These are phyloP conservation scores for Gortyna flavago DNA, from an alignment of 2,888 invertebrate genomes.

Conservation along the genomic window DNA sequence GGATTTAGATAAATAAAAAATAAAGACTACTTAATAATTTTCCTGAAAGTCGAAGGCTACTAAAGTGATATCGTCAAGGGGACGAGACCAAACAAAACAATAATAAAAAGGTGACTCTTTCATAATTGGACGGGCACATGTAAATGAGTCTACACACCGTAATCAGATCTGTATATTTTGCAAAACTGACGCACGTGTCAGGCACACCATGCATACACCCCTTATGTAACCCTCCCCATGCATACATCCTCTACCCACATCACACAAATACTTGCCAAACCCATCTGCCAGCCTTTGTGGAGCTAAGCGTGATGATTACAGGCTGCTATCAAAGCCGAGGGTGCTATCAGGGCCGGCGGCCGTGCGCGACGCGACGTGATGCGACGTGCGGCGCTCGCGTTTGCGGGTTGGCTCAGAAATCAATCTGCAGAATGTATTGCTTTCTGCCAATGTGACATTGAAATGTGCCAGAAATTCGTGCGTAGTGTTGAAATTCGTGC, in stretches of 20 bases:
- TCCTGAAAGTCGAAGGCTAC: not conserved
- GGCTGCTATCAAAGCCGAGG: conserved; percentile 48
- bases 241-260: conserved; percentile 27
- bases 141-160: conserved; percentile 4
- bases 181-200: conserved; percentile 4
- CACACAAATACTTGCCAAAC: conserved; percentile 24
- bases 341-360: conserved; percentile 36
- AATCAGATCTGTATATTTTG: conserved; percentile 2
- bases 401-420: conserved; percentile 39
- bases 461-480: conserved; percentile 38
- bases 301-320: conserved; percentile 52
- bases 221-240: conserved; percentile 1
- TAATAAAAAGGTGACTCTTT: not conserved
- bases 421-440: conserved; percentile 53
- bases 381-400: conserved; percentile 33
- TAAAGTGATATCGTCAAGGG: not conserved
- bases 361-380: conserved; percentile 54
- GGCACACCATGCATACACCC: not conserved
- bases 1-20: not conserved
- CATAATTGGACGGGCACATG: conserved; percentile 2
- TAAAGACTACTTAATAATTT: not conserved
- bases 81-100: not conserved
- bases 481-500: conserved; percentile 27
- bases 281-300: conserved; percentile 48
- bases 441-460: conserved; percentile 43